These are phyloP conservation scores for Torymus texanus DNA, from an alignment of 2,888 invertebrate species.

Conservation along the genomic window DNA sequence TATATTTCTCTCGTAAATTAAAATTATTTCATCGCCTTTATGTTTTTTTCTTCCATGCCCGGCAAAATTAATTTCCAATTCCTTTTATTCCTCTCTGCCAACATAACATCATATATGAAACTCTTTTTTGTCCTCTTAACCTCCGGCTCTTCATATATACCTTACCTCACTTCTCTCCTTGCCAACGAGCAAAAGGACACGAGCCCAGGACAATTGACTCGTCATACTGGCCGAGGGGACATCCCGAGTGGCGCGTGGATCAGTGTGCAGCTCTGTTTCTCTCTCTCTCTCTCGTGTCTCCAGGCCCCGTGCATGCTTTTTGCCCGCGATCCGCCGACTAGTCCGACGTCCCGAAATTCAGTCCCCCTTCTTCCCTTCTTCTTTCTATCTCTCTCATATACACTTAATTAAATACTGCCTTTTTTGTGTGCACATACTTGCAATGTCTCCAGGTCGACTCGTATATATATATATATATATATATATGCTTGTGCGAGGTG, in stretches of 20 bases:
- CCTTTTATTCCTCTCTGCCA: no score
- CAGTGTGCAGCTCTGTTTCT: no score
- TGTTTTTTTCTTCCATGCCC: not conserved
- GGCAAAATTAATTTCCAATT: no score
- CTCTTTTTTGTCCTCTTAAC: no score
- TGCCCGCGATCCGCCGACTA: conserved; percentile 67
- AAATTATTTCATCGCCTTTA: no score
- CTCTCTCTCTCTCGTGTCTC: not conserved
- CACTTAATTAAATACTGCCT: conserved; percentile 72
- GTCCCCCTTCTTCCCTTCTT: conserved; percentile 25
- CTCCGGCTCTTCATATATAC: no score
- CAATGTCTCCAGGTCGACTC: not conserved
- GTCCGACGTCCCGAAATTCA: conserved; percentile 59
- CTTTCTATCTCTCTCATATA: conserved; percentile 53
- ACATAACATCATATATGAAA: no score
- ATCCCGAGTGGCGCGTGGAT: no score
- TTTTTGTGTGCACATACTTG: conserved; percentile 57
- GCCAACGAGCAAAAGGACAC: not conserved
- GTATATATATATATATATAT: not conserved
- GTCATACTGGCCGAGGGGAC: conserved; percentile 35
- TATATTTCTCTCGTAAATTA: no score
- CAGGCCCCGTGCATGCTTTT: conserved; percentile 60
- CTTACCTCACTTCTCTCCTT: no score
- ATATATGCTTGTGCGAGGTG: conserved; percentile 29
- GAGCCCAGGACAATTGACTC: conserved; percentile 26